These are phyloP conservation scores for Sturmia bella DNA, from an alignment of 2,888 invertebrate genomes.

Conservation along the genomic window DNA sequence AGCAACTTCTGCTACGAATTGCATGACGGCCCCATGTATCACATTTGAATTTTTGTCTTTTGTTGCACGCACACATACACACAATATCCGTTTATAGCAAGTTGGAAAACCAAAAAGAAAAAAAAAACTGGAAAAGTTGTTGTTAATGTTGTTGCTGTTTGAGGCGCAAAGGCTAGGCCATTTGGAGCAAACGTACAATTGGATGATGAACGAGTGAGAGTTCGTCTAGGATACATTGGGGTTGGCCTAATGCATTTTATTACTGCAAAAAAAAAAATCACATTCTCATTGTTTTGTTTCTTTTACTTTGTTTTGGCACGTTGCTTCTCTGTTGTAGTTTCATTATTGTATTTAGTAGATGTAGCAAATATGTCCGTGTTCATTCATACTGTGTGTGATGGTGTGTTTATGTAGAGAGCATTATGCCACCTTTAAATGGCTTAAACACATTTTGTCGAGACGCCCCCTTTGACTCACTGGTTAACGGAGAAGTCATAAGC, in stretches of 20 bases:
- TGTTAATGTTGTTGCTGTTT: slow-evolving; percentile 62
- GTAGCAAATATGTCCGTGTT: neutral
- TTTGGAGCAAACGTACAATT: slow-evolving; percentile 79
- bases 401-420: slow-evolving; percentile 67
- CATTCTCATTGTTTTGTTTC: slow-evolving; percentile 67
- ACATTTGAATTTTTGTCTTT: slow-evolving; percentile 22
- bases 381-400: neutral
- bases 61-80: neutral
- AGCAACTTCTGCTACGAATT: too few relatives aligned
- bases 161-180: slow-evolving; percentile 70
- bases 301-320: slow-evolving; percentile 61
- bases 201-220: slow-evolving; percentile 78
- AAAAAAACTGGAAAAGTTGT: neutral
- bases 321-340: slow-evolving; percentile 24
- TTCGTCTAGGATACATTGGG: slow-evolving; percentile 74
- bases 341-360: slow-evolving; percentile 30
- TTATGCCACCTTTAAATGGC: slow-evolving; percentile 69
- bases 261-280: slow-evolving; percentile 67
- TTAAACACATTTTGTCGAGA: slow-evolving; percentile 68
- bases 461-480: slow-evolving; percentile 67
- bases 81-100: neutral
- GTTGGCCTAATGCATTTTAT: slow-evolving; percentile 75
- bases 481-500: slow-evolving; percentile 65
- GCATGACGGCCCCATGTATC: neutral
- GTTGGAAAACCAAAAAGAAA: neutral